Percentiles rank a stretch among this genome's conserved stretches.
Evolutionary conservation across 2,888 invertebrate species (phyloP).

Genomic region (Leptopilina syphax): DNA sequence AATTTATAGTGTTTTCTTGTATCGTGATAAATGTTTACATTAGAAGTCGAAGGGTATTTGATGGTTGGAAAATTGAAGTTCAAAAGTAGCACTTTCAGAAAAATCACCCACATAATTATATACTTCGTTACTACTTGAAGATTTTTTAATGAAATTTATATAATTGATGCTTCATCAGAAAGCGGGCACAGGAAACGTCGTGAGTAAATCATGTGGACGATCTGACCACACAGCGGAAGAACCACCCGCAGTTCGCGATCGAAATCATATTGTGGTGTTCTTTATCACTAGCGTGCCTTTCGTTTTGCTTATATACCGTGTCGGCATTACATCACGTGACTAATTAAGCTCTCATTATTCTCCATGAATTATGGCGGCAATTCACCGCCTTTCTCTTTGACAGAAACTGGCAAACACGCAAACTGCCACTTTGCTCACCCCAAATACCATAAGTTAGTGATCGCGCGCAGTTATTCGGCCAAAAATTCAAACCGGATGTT

Average conservation of each 20-base stretch:
- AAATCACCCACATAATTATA: too few species aligned
- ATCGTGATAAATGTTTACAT: too few species aligned
- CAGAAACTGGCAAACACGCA: slow-evolving; percentile 56
- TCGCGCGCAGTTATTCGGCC: slow-evolving; percentile 45
- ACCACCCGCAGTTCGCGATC: slow-evolving; percentile 25
- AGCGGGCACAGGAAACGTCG: not conserved
- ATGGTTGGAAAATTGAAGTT: too few species aligned
- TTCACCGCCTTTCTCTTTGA: slow-evolving; percentile 63
- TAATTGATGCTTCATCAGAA: slow-evolving; percentile 1
- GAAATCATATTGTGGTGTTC: slow-evolving; percentile 38
- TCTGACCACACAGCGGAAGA: slow-evolving; percentile 31
- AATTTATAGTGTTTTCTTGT: too few species aligned
- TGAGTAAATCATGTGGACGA: slow-evolving; percentile 10
- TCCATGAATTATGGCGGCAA: slow-evolving; percentile 63
- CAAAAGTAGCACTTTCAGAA: too few species aligned
- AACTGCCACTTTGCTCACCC: slow-evolving; percentile 42
- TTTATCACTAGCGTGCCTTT: slow-evolving; percentile 34
- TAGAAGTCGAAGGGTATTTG: too few species aligned
- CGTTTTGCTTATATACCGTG: slow-evolving; percentile 51
- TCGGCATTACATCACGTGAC: slow-evolving; percentile 63
- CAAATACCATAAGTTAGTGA: too few species aligned
- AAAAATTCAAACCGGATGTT: slow-evolving; percentile 58
- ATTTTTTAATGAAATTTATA: not conserved
- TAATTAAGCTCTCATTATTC: slow-evolving; percentile 67
- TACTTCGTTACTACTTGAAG: not conserved